phyloP scores from a whole-genome alignment of 2,797 vertebrate species.

The Myiotriccus ornatus region DNA sequence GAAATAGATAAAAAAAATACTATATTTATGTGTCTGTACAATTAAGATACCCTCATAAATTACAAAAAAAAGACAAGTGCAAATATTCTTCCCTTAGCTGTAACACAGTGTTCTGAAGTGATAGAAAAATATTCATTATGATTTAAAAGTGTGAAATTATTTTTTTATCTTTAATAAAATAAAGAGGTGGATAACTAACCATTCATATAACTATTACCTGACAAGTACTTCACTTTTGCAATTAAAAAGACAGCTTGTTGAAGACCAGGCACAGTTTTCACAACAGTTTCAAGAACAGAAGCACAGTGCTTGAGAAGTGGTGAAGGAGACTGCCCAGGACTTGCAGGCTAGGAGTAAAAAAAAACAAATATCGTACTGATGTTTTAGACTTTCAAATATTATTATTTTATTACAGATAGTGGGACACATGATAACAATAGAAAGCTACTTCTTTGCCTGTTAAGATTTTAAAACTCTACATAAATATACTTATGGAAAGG shows the following conservation, averaged over 20 bases:
- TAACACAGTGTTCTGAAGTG: background rate
- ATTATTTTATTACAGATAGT: too few species aligned
- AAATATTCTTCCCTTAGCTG: background rate
- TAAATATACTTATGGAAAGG: background rate
- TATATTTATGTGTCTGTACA: background rate
- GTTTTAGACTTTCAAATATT: too few species aligned
- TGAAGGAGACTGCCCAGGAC: slow-evolving; percentile 82
- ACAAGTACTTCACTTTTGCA: slow-evolving; percentile 92
- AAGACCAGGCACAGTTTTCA: slow-evolving; percentile 90
- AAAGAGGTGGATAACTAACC: background rate
- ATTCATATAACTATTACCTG: slow-evolving; percentile 77
- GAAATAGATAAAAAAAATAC: background rate
- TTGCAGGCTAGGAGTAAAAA: slow-evolving; percentile 78
- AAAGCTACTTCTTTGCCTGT: too few species aligned
- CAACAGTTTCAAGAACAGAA: slow-evolving; percentile 88
- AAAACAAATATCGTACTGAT: too few species aligned
- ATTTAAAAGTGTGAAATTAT: background rate
- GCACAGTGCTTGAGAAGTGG: slow-evolving; percentile 87
- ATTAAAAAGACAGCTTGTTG: slow-evolving; percentile 86
- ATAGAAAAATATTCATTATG: background rate
- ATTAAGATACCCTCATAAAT: background rate
- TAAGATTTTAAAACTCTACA: background rate
- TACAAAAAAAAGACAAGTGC: background rate
- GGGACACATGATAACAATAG: too few species aligned
- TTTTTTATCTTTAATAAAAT: background rate